Conservation (phyloP, 1,140 invertebrate species). For the Temnothorax curvispinosus region DNA sequence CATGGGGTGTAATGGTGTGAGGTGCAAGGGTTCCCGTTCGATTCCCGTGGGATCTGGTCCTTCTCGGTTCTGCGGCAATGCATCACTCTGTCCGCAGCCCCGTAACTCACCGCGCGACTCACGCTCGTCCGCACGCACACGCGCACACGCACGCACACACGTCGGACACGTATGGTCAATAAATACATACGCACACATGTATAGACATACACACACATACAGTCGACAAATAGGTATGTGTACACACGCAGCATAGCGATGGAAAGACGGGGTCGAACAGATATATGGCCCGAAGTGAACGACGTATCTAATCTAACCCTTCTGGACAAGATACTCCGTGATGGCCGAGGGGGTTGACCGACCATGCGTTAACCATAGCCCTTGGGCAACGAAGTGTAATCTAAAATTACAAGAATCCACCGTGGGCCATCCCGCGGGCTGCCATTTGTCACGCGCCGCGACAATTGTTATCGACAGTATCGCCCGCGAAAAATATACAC, state of each 20-base stretch:
- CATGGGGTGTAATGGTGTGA: conserved; percentile 80
- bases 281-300: conserved; percentile 83
- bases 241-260: conserved; percentile 66
- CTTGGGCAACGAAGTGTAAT: conserved; percentile 70
- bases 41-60: conserved; percentile 84
- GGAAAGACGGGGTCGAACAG: conserved; percentile 79
- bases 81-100: conserved; percentile 85
- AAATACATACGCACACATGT: conserved; percentile 74
- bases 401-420: conserved; percentile 77
- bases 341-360: conserved; percentile 72
- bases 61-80: conserved; percentile 83
- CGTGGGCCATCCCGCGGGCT: not conserved
- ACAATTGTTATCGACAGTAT: conserved; percentile 71
- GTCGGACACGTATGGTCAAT: conserved; percentile 76
- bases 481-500: conserved; percentile 31
- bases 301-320: conserved; percentile 86
- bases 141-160: conserved; percentile 32
- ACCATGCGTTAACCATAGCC: conserved; percentile 74
- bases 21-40: conserved; percentile 81
- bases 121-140: conserved; percentile 60
- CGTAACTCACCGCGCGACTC: conserved; percentile 82
- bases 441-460: conserved; percentile 67
- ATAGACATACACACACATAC: not conserved
- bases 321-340: conserved; percentile 82
- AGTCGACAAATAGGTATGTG: not conserved